Percentiles rank a stretch among this genome's conserved stretches.
These are phyloP conservation scores for Neomicropteryx cornuta DNA, from an alignment of 1,140 invertebrate species.

Conservation along the genomic window DNA sequence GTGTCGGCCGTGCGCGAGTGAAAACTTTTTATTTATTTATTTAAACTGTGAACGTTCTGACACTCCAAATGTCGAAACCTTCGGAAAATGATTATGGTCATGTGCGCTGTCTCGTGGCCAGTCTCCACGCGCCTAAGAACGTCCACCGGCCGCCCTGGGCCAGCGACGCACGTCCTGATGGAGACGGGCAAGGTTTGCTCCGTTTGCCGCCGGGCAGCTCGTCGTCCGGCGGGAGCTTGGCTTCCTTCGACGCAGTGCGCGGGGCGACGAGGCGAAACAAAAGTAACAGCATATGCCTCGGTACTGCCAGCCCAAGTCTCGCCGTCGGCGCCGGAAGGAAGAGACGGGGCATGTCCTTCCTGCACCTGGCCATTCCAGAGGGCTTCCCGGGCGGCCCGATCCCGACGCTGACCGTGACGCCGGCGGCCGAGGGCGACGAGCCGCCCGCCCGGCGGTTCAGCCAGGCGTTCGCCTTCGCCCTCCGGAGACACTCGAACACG, in stretches of 20 bases:
- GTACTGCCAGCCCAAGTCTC: constrained; percentile 17
- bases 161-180: constrained; percentile 9
- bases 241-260: constrained; percentile 17
- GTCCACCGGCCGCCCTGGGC: constrained; percentile 29
- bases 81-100: constrained; percentile 18
- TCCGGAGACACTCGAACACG: constrained; percentile 40
- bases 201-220: constrained; percentile 18
- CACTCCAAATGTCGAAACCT: no score
- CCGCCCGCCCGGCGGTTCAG: constrained; percentile 27
- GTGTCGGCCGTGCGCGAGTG: no score
- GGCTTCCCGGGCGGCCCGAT: constrained; percentile 18
- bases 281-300: constrained; percentile 35
- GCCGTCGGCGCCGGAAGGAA: constrained; percentile 20
- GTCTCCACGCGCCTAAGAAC: constrained; percentile 35
- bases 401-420: constrained; percentile 34
- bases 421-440: constrained; percentile 29
- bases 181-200: constrained; percentile 17
- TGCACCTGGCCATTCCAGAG: constrained; percentile 28
- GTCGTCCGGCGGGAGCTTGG: constrained; percentile 13
- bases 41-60: no score
- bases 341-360: constrained; percentile 28
- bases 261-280: constrained; percentile 18
- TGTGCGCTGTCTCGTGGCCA: constrained; percentile 34
- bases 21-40: no score
- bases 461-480: constrained; percentile 37